Percentiles rank a stretch among this genome's conserved stretches.
These are phyloP conservation scores for Xenotilapia caudafasciata DNA, from an alignment of 2,113 vertebrate species.

Conservation along the genomic window DNA sequence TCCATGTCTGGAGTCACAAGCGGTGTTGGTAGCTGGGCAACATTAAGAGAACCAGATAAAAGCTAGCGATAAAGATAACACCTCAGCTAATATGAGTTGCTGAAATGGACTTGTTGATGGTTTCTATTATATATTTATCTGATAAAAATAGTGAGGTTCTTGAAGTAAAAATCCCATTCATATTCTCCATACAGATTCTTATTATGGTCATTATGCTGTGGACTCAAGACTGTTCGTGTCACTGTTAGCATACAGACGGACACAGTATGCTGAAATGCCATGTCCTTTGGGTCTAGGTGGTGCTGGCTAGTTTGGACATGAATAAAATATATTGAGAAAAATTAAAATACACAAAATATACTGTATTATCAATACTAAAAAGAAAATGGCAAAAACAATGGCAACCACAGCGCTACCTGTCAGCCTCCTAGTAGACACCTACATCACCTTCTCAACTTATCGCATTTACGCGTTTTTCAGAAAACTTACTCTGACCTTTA, in stretches of 20 bases:
- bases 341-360: background rate
- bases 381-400: background rate
- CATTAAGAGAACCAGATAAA: rapidly evolving
- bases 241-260: background rate
- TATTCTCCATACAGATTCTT: rapidly evolving
- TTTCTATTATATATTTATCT: background rate
- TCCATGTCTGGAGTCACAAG: background rate
- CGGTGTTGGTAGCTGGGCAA: background rate
- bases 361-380: background rate
- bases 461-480: rapidly evolving
- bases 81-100: background rate
- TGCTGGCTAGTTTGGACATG: background rate
- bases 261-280: background rate
- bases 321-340: background rate
- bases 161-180: background rate
- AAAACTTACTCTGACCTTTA: background rate
- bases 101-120: background rate
- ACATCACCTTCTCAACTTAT: background rate
- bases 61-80: background rate
- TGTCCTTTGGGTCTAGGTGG: background rate
- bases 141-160: background rate
- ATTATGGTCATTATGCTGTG: background rate
- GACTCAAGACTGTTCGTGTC: background rate
- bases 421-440: background rate
- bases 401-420: background rate